A percentile compares a stretch with the other conserved stretches of the same genome.
Conservation (phyloP, 2,888 invertebrate species). For the Caenorhabditis panamensis region DNA sequence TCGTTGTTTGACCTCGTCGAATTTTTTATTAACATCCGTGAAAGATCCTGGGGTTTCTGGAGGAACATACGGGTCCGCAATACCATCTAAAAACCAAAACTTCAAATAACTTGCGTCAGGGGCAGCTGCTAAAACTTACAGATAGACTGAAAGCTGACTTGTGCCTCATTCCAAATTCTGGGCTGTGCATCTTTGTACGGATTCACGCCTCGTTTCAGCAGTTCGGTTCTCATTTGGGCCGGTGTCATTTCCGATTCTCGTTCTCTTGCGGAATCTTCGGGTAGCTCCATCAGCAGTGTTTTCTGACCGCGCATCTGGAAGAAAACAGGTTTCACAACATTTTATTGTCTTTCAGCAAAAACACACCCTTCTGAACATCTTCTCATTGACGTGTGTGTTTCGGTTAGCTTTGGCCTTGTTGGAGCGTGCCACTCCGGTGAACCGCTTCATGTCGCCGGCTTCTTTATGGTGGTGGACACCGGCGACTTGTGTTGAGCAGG, state of each 20-base stretch:
- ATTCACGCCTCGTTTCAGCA: conserved; percentile 75
- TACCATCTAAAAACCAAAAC: conserved; percentile 69
- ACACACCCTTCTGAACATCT: conserved; percentile 74
- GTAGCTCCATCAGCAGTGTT: conserved; percentile 75
- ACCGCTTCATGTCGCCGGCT: conserved; percentile 71
- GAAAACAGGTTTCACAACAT: background rate
- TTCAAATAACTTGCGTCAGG: background rate
- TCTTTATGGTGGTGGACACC: conserved; percentile 79
- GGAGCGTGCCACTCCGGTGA: conserved; percentile 73
- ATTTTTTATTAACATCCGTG: conserved; percentile 50
- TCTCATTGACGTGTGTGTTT: conserved; percentile 80
- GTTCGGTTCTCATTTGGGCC: conserved; percentile 70
- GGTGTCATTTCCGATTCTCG: conserved; percentile 70
- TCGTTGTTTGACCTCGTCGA: conserved; percentile 65
- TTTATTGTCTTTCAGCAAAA: background rate
- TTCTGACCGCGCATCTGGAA: conserved; percentile 78
- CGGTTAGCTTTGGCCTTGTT: conserved; percentile 77
- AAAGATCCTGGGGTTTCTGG: conserved; percentile 65
- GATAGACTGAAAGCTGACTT: conserved; percentile 76
- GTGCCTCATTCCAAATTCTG: conserved; percentile 77
- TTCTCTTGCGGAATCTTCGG: conserved; percentile 73
- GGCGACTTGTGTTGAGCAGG: conserved; percentile 54
- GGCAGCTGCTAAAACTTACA: conserved; percentile 60
- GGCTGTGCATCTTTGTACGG: conserved; percentile 77
- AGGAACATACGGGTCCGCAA: conserved; percentile 76